These are phyloP conservation scores for Ceratotherium simum DNA, from an alignment of 2,113 vertebrate species.

Conservation along the genomic window DNA sequence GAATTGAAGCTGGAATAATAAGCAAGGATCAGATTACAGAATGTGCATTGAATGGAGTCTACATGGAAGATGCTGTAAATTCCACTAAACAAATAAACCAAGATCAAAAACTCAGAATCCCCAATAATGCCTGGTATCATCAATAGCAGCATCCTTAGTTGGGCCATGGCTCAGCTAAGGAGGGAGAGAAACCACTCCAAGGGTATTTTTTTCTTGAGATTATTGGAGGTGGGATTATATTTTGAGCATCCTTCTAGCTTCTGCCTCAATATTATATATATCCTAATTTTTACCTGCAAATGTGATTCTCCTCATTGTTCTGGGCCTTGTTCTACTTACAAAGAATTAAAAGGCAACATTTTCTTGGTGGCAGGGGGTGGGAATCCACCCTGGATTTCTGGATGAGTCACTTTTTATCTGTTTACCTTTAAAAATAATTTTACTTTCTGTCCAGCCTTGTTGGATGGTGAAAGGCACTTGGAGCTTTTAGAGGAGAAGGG, in stretches of 20 bases:
- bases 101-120: background rate
- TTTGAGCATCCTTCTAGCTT: conserved; percentile 6
- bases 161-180: background rate
- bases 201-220: background rate
- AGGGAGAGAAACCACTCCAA: background rate
- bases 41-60: too few relatives aligned
- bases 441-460: background rate
- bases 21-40: background rate
- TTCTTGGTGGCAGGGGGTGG: background rate
- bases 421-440: conserved; percentile 64
- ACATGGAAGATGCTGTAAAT: background rate
- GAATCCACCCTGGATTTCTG: background rate
- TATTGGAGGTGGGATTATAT: background rate
- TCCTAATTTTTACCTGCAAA: background rate
- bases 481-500: conserved; percentile 1
- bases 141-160: background rate
- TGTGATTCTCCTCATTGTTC: background rate
- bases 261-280: background rate
- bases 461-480: conserved; percentile 30
- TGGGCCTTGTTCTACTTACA: background rate
- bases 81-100: background rate
- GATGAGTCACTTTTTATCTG: conserved; percentile 49
- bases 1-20: background rate
- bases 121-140: background rate
- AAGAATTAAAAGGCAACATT: background rate